A percentile compares a stretch with the other conserved stretches of the same genome.
phyloP scores from a whole-genome alignment of 2,113 vertebrate genomes.

The Microtus montanus region DNA sequence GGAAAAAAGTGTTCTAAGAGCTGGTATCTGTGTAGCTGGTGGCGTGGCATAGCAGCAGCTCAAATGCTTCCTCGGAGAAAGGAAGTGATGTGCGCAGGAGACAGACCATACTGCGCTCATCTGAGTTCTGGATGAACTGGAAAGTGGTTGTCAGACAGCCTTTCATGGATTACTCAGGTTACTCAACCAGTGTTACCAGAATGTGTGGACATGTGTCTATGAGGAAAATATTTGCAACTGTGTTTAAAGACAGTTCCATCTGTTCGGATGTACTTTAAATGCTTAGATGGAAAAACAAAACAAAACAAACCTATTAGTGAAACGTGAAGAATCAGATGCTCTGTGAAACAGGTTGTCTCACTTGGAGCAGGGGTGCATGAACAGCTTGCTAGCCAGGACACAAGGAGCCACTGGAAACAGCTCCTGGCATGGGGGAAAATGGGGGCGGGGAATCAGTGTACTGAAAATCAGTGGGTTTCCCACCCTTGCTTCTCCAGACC shows the following conservation, averaged over 20 bases:
- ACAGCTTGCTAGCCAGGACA: neutral
- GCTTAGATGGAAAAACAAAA: slow-evolving; percentile 5
- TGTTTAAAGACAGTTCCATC: slow-evolving; percentile 75
- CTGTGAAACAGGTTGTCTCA: neutral
- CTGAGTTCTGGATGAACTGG: slow-evolving; percentile 24
- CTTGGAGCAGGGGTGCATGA: neutral
- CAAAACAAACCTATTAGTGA: neutral
- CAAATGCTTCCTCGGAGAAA: neutral
- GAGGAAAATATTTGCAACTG: slow-evolving; percentile 70
- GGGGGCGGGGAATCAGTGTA: neutral
- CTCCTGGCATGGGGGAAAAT: too few relatives aligned
- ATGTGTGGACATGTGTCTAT: slow-evolving; percentile 43
- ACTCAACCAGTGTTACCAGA: slow-evolving; percentile 61
- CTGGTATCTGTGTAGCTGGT: neutral
- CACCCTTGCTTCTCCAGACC: neutral
- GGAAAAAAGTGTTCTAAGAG: slow-evolving; percentile 42
- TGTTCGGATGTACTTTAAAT: slow-evolving; percentile 68
- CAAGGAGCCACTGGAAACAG: neutral
- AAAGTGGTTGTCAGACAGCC: slow-evolving; percentile 56
- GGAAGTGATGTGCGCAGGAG: neutral
- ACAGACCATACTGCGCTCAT: neutral
- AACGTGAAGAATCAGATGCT: slow-evolving; percentile 37
- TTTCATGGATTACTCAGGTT: slow-evolving; percentile 37
- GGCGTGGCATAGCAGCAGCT: neutral
- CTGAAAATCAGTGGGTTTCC: neutral